Conservation (phyloP, 2,113 vertebrate genomes). For the Carassius gibelio region DNA sequence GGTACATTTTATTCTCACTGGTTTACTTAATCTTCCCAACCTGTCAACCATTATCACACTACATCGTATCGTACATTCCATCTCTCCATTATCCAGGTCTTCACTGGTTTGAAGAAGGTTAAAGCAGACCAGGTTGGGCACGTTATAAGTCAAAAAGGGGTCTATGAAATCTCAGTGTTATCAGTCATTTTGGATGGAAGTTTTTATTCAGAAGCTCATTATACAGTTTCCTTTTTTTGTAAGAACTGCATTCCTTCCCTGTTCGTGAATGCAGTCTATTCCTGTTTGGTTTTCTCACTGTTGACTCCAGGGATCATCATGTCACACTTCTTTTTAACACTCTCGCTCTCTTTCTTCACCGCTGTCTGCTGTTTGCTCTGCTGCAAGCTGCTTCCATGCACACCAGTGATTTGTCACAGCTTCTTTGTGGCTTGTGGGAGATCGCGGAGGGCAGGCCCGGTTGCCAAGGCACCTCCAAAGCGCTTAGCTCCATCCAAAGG, state of each 20-base stretch:
- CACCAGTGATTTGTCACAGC: constrained; percentile 26
- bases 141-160: neutral
- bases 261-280: constrained; percentile 2
- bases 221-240: neutral
- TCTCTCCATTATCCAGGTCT: no score
- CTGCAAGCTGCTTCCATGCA: constrained; percentile 17
- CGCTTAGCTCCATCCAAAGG: constrained; percentile 10
- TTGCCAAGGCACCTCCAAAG: constrained; percentile 46
- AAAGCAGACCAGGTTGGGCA: neutral
- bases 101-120: neutral
- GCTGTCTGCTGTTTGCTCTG: neutral
- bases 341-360: neutral
- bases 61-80: no score
- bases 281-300: constrained; percentile 18
- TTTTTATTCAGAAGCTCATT: neutral
- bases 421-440: constrained; percentile 23
- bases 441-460: constrained; percentile 25
- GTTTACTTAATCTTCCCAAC: neutral
- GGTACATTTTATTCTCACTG: neutral
- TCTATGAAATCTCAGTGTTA: neutral
- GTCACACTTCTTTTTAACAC: constrained; percentile 8
- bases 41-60: neutral
- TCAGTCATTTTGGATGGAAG: neutral
- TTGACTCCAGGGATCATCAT: constrained; percentile 4
- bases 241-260: neutral